Evolutionary conservation across 1,140 invertebrate species (phyloP).

Genomic region (roundworm (Caenorhabditis elegans)): WBcel235 BX284602.5:11635001-11635500

Average conservation of each 20-base stretch:
- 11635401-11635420: too few relatives aligned
- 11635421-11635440: neutral
- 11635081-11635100: neutral
- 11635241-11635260: constrained; percentile 25
- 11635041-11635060: constrained; percentile 15
- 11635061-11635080: neutral
- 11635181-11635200: neutral
- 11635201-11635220: neutral
- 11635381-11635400: neutral
- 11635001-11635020: neutral
- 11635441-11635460: neutral
- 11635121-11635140: neutral
- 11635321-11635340: neutral
- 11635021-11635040: neutral
- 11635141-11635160: neutral
- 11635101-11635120: too few relatives aligned
- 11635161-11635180: neutral
- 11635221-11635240: constrained; percentile 11
- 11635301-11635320: neutral
- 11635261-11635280: neutral
- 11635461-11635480: neutral
- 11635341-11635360: neutral
- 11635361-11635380: neutral
- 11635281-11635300: neutral
- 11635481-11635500: neutral